Evolutionary conservation across 2,888 invertebrate species (phyloP).

Genomic region (Chirona hameri): DNA sequence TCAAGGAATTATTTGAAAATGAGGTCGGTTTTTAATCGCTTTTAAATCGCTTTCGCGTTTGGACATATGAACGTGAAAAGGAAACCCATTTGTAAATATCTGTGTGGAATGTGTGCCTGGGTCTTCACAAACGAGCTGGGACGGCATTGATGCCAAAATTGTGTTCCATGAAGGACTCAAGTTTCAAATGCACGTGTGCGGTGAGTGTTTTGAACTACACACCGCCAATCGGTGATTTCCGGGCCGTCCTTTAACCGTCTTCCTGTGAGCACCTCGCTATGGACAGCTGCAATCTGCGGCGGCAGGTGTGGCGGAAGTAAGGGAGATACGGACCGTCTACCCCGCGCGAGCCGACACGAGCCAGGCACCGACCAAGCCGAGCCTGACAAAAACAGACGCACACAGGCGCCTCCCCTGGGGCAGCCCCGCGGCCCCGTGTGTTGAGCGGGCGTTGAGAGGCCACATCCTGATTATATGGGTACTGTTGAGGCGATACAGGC

Average conservation of each 20-base stretch:
- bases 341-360: neutral
- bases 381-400: neutral
- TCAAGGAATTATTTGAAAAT: too few species aligned
- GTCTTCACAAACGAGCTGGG: too few species aligned
- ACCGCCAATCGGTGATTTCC: neutral
- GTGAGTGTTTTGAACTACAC: neutral
- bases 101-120: too few species aligned
- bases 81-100: too few species aligned
- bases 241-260: neutral
- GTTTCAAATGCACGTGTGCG: neutral
- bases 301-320: conserved; percentile 1
- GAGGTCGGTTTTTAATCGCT: too few species aligned
- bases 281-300: neutral
- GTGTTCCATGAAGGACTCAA: neutral
- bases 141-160: too few species aligned
- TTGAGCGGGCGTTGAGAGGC: too few species aligned
- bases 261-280: neutral
- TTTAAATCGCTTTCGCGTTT: too few species aligned
- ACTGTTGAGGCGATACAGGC: too few species aligned
- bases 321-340: conserved; percentile 4
- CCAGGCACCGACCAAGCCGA: neutral
- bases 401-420: neutral
- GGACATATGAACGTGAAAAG: too few species aligned
- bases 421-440: neutral
- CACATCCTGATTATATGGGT: too few species aligned